Conservation (phyloP, 2,888 invertebrate species). For the Macrophya alboannulata region DNA sequence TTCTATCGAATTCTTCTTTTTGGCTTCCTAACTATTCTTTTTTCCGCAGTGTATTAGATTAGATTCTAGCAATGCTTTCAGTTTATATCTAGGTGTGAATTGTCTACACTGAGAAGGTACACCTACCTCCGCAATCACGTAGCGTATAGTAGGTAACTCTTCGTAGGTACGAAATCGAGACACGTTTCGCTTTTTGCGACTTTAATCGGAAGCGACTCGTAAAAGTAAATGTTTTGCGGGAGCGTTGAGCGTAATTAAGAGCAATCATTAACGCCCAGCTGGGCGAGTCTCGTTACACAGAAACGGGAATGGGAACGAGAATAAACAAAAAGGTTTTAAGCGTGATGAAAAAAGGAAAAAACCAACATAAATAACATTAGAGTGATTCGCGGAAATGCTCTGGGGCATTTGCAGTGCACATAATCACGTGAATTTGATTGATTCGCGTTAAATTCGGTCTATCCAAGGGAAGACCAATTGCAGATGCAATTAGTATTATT, state of each 20-base stretch:
- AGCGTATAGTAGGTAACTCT: not conserved
- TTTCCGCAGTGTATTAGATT: not conserved
- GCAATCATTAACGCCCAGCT: conserved; percentile 38
- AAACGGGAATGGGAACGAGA: conserved; percentile 16
- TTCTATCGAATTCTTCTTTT: not conserved
- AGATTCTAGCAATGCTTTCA: not conserved
- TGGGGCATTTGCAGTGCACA: not conserved
- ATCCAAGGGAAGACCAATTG: not conserved
- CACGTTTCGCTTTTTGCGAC: conserved; percentile 50
- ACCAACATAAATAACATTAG: conserved; percentile 1
- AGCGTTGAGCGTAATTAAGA: conserved; percentile 36
- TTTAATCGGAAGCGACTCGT: conserved; percentile 53
- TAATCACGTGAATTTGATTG: not conserved
- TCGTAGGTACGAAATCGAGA: conserved; percentile 34
- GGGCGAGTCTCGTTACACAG: conserved; percentile 22
- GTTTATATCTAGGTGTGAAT: not conserved
- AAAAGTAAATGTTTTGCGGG: conserved; percentile 47
- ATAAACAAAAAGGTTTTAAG: conserved; percentile 1
- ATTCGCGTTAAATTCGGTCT: not conserved
- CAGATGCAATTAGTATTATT: not conserved
- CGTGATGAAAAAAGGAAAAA: not conserved
- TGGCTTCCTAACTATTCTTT: not conserved
- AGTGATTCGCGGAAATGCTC: not conserved
- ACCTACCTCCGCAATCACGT: not conserved
- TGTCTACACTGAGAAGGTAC: not conserved